Evolutionary conservation across 2,113 vertebrate species (phyloP), one percentile per base, ranked within the genome.

Genomic region (Grantiella picta): DNA sequence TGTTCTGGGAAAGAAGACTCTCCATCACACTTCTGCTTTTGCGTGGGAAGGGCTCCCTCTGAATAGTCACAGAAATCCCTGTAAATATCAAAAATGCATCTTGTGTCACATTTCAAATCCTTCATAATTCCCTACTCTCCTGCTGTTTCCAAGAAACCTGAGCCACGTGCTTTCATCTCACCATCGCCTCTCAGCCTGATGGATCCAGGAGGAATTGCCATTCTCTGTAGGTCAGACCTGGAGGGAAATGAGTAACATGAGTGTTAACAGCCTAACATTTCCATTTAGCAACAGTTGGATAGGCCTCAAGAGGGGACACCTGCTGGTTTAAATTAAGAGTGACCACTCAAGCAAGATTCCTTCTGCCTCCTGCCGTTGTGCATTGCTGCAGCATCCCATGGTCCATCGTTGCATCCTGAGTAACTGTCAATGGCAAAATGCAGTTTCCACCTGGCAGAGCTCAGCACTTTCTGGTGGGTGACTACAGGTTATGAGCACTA

Each of bases 301-400:
- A 69, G 73, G 50, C 50, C 72, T 78, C 38, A 81, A 59, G 49
- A 88, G 57, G 29, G 22, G 47, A 88, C 17, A 73, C 38, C 42
- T 52, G 35, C 59, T 57, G 60, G 31, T 92, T 86, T 88, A 64
- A 59, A 54, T 53, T 27, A 33, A 50, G 44, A 36, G 7, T 45
- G 47, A 12, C 54, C 42, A 27, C 31, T 77, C 35, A 44, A 66
- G 52, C 36, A 61, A 52, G 57, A 44, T 52, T 49, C 20, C 38
- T 77, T 65, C 23, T 85, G 24, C 36, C 25, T 82, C 20, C 36
- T 81, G 65, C 44, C 36, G 9, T 42, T 25, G 8, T n/a, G 31
- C 0, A 0, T 42, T 81, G 47, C 53, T 64, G 49, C 44, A 23
- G 80, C 29, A 60, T 53, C 27, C 47, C 0, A 0, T 42, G 52